phyloP scores from a whole-genome alignment of 2,113 vertebrate species.

The Actenoides hombroni region DNA sequence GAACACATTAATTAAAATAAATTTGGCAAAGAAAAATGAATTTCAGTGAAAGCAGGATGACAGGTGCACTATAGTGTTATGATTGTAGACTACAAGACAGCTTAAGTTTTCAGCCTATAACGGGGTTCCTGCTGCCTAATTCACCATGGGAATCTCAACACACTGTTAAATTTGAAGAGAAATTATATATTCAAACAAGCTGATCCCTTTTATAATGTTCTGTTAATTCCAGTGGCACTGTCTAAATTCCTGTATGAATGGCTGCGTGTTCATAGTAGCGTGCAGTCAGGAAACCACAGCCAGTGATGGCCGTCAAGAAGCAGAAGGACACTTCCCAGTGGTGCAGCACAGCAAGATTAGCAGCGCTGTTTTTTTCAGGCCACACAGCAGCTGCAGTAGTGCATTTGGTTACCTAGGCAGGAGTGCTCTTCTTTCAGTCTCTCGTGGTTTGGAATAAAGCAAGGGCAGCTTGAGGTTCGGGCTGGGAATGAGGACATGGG shows the following conservation, averaged over 20 bases:
- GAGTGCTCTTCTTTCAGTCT: neutral
- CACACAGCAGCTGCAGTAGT: neutral
- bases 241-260: neutral
- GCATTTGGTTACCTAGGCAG: neutral
- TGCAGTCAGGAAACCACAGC: neutral
- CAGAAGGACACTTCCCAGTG: neutral
- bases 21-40: neutral
- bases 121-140: neutral
- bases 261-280: rapidly evolving
- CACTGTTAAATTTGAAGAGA: neutral
- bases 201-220: neutral
- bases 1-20: neutral
- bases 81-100: neutral
- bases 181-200: neutral
- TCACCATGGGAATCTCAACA: neutral
- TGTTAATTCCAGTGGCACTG: neutral
- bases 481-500: neutral
- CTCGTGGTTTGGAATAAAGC: neutral
- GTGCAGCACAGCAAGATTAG: neutral
- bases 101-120: neutral
- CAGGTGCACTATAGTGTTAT: neutral
- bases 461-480: neutral
- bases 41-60: neutral
- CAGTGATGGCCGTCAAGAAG: neutral
- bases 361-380: neutral